These are phyloP conservation scores for Tetramorium bicarinatum DNA, from an alignment of 2,888 invertebrate species.

Conservation along the genomic window DNA sequence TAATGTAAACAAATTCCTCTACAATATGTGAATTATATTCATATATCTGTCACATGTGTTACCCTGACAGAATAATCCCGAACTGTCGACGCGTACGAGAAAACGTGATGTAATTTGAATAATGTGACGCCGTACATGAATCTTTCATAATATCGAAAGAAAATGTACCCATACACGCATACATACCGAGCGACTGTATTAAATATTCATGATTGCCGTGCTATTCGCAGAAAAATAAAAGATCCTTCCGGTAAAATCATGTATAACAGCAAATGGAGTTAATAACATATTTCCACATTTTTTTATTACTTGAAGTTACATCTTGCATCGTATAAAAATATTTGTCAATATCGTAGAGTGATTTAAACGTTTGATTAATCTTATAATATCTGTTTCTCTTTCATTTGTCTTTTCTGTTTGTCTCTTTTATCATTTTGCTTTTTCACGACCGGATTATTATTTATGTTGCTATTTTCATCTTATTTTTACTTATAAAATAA, in stretches of 20 bases:
- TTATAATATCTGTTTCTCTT: not conserved
- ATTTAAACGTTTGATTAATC: not conserved
- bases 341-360: not conserved
- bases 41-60: slow-evolving; percentile 12
- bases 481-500: too few species aligned
- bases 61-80: slow-evolving; percentile 45
- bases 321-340: not conserved
- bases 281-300: not conserved
- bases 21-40: slow-evolving; percentile 15
- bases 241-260: not conserved
- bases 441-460: not conserved
- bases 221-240: not conserved
- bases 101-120: slow-evolving; percentile 50
- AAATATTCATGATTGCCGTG: slow-evolving; percentile 41
- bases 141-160: slow-evolving; percentile 54
- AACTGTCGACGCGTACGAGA: slow-evolving; percentile 42
- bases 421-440: not conserved
- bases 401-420: not conserved
- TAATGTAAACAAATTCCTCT: not conserved
- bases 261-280: not conserved
- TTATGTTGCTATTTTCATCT: not conserved
- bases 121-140: slow-evolving; percentile 38
- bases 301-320: not conserved
- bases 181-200: slow-evolving; percentile 16
- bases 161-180: slow-evolving; percentile 1